Percentiles rank a stretch among this genome's conserved stretches.
These are phyloP conservation scores for Dendronephthya gigantea DNA, from an alignment of 64 coral and sea anemone species.

Conservation along the genomic window DNA sequence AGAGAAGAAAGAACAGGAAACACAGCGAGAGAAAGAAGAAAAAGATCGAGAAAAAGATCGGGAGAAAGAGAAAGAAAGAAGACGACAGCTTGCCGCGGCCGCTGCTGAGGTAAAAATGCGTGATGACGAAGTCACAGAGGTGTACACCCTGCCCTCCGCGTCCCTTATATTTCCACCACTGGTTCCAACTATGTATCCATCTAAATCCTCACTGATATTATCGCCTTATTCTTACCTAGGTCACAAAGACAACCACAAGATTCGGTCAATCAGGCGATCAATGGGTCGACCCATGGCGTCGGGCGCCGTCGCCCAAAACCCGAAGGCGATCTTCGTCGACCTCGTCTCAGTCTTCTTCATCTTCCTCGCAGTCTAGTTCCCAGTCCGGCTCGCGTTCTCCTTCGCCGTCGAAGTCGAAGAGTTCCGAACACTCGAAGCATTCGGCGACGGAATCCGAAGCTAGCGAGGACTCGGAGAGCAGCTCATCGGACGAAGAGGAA, in stretches of 20 bases:
- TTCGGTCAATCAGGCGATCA: background rate
- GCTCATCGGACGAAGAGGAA: background rate
- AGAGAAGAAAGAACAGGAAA: background rate
- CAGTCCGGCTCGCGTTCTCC: background rate
- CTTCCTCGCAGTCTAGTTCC: conserved; percentile 11
- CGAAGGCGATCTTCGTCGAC: background rate
- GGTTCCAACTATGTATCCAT: too few species aligned
- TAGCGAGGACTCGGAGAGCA: background rate
- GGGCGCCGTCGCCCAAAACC: background rate
- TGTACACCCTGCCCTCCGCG: background rate
- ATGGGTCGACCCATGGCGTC: conserved; percentile 6
- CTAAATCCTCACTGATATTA: too few species aligned
- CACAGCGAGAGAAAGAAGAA: background rate
- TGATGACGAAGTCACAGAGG: background rate
- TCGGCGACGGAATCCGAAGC: background rate
- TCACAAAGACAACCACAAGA: background rate
- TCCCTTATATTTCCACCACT: too few species aligned
- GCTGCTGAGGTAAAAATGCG: conserved; percentile 3
- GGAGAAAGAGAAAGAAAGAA: conserved; percentile 10
- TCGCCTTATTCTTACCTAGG: background rate
- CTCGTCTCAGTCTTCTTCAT: conserved; percentile 17
- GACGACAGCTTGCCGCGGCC: background rate
- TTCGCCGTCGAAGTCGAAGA: background rate
- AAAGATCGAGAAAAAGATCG: background rate
- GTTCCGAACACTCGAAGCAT: conserved; percentile 2